A percentile compares a stretch with the other conserved stretches of the same genome.
These are phyloP conservation scores for Drosophila barbarae DNA, from an alignment of 2,888 invertebrate genomes.

Conservation along the genomic window DNA sequence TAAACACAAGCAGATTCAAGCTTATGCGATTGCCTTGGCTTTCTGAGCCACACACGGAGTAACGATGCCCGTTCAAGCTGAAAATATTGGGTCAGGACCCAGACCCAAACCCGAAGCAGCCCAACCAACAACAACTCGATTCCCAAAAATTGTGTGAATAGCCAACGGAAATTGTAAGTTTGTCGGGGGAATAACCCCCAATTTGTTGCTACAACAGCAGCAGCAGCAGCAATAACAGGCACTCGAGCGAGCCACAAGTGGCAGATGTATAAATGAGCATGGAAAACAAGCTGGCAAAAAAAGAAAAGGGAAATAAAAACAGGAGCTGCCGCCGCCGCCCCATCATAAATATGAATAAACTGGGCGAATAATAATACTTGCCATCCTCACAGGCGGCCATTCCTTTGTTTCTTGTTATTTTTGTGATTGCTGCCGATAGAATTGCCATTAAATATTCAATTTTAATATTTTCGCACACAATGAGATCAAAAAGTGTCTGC, in stretches of 20 bases:
- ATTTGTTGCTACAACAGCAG: conserved; percentile 41
- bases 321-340: conserved; percentile 3
- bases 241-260: conserved; percentile 40
- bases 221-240: conserved; percentile 12
- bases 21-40: conserved; percentile 4
- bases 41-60: conserved; percentile 17
- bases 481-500: conserved; percentile 8
- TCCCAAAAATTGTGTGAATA: conserved; percentile 37
- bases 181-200: conserved; percentile 45
- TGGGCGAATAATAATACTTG: conserved; percentile 31
- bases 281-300: conserved; percentile 22
- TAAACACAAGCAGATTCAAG: conserved; percentile 6
- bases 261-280: conserved; percentile 36
- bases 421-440: conserved; percentile 12
- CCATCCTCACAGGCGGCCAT: neutral
- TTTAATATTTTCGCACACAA: conserved; percentile 37
- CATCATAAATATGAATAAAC: conserved; percentile 38
- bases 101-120: neutral
- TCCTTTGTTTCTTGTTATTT: neutral
- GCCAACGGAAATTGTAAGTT: conserved; percentile 52
- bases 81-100: conserved; percentile 33
- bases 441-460: conserved; percentile 47
- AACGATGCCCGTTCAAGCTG: conserved; percentile 32
- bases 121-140: conserved; percentile 37
- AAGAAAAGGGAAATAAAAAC: conserved; percentile 18